Evolutionary conservation across 2,797 vertebrate genomes (phyloP).

Genomic region (Enoplosus armatus): DNA sequence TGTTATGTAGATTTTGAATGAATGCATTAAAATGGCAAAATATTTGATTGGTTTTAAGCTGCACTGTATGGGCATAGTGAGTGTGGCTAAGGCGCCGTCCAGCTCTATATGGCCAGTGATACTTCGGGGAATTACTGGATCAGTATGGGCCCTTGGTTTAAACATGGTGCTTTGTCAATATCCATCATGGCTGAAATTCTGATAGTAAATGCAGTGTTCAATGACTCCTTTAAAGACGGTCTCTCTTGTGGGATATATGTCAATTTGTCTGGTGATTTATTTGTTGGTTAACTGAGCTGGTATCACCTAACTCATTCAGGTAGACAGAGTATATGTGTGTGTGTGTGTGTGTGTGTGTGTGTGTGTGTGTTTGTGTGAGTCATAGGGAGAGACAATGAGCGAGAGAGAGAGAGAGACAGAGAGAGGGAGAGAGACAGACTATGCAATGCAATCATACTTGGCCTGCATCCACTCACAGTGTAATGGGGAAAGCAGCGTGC

Average conservation of each 20-base stretch:
- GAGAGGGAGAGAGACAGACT: no score
- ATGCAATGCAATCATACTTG: slow-evolving; percentile 81
- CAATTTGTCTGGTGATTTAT: slow-evolving; percentile 88
- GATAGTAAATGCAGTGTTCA: slow-evolving; percentile 67
- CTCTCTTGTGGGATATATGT: slow-evolving; percentile 84
- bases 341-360: slow-evolving; percentile 48
- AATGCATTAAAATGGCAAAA: slow-evolving; percentile 22
- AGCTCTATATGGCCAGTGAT: slow-evolving; percentile 29
- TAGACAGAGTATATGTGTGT: slow-evolving; percentile 59
- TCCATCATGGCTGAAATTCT: slow-evolving; percentile 75
- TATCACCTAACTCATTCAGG: slow-evolving; percentile 85
- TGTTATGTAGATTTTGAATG: slow-evolving; percentile 17
- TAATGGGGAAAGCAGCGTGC: slow-evolving; percentile 84
- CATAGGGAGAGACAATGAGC: slow-evolving; percentile 29
- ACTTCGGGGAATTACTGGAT: slow-evolving; percentile 48
- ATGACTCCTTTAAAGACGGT: slow-evolving; percentile 76
- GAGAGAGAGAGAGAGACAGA: slow-evolving; percentile 50
- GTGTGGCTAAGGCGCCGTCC: not conserved
- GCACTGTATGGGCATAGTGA: not conserved
- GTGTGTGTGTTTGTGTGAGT: slow-evolving; percentile 51
- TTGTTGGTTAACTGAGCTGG: slow-evolving; percentile 83
- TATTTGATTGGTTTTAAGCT: slow-evolving; percentile 13
- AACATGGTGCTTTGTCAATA: slow-evolving; percentile 83
- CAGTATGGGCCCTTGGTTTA: slow-evolving; percentile 56
- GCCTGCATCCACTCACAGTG: slow-evolving; percentile 80